phyloP scores from a whole-genome alignment of 2,113 vertebrate genomes.

The Neomonachus schauinslandi region DNA sequence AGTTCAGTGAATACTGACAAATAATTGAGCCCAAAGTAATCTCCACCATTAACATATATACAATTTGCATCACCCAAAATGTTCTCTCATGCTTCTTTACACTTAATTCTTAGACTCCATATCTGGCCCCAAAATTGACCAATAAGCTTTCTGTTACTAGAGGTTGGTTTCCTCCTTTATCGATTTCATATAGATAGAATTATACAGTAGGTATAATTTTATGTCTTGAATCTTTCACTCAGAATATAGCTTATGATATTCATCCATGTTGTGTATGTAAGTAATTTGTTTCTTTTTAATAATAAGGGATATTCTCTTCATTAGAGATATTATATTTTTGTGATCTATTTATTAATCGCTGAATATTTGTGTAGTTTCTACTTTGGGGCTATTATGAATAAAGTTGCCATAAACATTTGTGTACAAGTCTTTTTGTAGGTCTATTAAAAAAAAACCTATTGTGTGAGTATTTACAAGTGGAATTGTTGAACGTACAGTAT shows the following conservation, averaged over 20 bases:
- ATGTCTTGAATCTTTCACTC: neutral
- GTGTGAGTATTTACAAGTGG: neutral
- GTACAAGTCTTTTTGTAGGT: neutral
- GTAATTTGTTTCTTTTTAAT: neutral
- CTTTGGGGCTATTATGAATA: neutral
- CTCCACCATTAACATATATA: neutral
- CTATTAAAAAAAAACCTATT: neutral
- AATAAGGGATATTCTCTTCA: neutral
- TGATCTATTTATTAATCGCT: neutral
- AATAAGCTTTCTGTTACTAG: neutral
- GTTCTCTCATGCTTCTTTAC: neutral
- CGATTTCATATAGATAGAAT: neutral
- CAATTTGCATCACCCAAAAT: neutral
- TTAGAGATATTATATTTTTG: neutral
- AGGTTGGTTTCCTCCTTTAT: neutral
- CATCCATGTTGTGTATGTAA: neutral
- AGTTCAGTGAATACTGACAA: neutral
- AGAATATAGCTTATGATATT: neutral
- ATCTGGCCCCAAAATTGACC: neutral
- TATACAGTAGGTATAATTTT: neutral
- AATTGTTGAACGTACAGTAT: neutral
- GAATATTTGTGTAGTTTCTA: neutral
- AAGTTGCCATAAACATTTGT: neutral
- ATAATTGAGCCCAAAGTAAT: neutral
- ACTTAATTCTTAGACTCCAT: neutral